Percentiles rank a stretch among this genome's conserved stretches.
Evolutionary conservation across 2,797 vertebrate species (phyloP).

Genomic region (Eulemur mongoz): DNA sequence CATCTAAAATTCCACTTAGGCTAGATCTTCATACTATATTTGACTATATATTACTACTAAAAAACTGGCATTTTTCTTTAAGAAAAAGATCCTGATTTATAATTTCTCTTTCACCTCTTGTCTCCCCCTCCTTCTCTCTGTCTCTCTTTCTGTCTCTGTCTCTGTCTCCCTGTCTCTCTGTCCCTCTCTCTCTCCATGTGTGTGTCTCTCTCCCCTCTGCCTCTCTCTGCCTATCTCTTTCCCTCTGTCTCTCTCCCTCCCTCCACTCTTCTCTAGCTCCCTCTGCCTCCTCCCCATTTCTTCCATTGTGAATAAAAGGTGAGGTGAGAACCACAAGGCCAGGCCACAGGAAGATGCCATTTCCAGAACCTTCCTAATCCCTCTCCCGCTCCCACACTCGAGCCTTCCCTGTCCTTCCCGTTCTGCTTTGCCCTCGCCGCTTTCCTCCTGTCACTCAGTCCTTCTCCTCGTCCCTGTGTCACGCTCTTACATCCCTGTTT

Average conservation of each 20-base stretch:
- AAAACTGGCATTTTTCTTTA: neutral
- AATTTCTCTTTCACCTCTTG: neutral
- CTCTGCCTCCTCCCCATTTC: neutral
- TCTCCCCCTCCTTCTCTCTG: too few relatives aligned
- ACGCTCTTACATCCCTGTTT: neutral
- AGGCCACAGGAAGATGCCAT: neutral
- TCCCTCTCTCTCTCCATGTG: too few relatives aligned
- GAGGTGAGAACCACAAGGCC: neutral
- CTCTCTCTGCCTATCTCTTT: too few relatives aligned
- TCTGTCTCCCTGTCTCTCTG: neutral
- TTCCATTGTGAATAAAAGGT: neutral
- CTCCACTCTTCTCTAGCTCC: neutral
- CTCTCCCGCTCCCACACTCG: fast-evolving
- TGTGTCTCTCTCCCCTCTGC: too few relatives aligned
- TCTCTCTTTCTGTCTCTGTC: too few relatives aligned
- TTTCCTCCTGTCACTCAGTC: neutral
- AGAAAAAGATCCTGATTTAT: neutral
- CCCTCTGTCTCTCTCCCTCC: too few relatives aligned
- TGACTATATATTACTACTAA: neutral
- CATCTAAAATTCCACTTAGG: neutral
- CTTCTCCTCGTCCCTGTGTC: neutral
- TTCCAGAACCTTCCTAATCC: neutral
- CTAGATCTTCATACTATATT: neutral
- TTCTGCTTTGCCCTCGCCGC: neutral
- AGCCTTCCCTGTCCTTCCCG: neutral